Conservation (phyloP, 2,888 invertebrate genomes). For the Lucinisca nassula region DNA sequence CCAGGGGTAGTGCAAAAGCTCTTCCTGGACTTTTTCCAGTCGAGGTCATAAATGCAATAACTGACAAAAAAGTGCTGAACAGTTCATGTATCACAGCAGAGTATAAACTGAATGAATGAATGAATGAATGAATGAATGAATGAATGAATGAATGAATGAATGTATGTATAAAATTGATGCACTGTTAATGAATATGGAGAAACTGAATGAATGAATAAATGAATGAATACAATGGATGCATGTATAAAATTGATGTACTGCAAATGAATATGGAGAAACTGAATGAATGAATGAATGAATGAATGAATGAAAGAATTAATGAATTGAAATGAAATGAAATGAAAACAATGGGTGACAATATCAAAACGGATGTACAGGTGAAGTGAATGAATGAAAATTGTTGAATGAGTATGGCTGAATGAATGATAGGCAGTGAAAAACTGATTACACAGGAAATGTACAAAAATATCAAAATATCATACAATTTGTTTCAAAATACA, state of each 20-base stretch:
- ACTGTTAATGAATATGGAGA: no score
- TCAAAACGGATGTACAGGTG: no score
- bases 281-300: neutral
- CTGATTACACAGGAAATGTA: neutral
- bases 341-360: no score
- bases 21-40: no score
- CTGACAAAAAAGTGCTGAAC: no score
- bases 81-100: no score
- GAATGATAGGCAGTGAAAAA: neutral
- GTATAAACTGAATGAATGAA: slow-evolving; percentile 10
- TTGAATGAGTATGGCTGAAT: neutral
- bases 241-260: neutral
- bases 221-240: neutral
- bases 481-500: no score
- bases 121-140: neutral
- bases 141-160: neutral
- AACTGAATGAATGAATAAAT: neutral
- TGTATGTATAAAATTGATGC: neutral
- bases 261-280: neutral
- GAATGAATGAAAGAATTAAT: neutral
- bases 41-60: no score
- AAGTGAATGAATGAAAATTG: neutral
- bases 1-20: no score
- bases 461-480: neutral
- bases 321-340: no score